These are phyloP conservation scores for Cettia cetti DNA, from an alignment of 2,113 vertebrate genomes.

Conservation along the genomic window DNA sequence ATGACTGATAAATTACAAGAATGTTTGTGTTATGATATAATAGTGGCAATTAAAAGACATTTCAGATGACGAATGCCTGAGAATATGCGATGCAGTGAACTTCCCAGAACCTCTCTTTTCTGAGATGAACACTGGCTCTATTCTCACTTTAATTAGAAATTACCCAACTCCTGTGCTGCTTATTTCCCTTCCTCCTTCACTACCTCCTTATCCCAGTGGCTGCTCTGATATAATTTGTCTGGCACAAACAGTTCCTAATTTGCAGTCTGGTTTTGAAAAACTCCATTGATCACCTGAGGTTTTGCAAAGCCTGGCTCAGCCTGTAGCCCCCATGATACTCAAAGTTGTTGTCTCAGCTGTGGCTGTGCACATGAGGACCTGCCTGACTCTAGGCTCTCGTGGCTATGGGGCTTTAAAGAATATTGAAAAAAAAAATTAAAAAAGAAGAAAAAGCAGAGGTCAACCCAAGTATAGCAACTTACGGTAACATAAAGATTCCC, in stretches of 20 bases:
- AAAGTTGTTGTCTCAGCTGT: constrained; percentile 29
- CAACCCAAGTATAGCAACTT: not conserved
- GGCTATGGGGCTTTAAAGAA: not conserved
- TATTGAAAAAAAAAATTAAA: not conserved
- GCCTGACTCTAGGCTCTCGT: not conserved
- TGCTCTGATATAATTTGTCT: not conserved
- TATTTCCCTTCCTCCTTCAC: not conserved
- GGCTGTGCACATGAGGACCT: not conserved
- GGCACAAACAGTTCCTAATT: not conserved
- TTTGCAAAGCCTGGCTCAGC: not conserved
- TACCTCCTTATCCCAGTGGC: not conserved
- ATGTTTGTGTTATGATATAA: constrained; percentile 53
- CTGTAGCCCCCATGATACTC: fast-evolving
- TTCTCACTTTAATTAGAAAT: constrained; percentile 34
- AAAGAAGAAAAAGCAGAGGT: not conserved
- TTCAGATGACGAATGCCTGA: constrained; percentile 42
- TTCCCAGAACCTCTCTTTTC: constrained; percentile 37
- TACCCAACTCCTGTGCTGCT: not conserved
- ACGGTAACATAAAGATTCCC: not conserved
- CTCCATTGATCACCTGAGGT: not conserved
- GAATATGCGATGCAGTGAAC: not conserved
- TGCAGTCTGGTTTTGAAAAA: not conserved
- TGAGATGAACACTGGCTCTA: constrained; percentile 21
- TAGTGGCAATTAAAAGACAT: constrained; percentile 42
- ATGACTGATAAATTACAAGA: constrained; percentile 36